Evolutionary conservation across 2,888 invertebrate genomes (phyloP).

Genomic region (Alsophila aescularia): DNA sequence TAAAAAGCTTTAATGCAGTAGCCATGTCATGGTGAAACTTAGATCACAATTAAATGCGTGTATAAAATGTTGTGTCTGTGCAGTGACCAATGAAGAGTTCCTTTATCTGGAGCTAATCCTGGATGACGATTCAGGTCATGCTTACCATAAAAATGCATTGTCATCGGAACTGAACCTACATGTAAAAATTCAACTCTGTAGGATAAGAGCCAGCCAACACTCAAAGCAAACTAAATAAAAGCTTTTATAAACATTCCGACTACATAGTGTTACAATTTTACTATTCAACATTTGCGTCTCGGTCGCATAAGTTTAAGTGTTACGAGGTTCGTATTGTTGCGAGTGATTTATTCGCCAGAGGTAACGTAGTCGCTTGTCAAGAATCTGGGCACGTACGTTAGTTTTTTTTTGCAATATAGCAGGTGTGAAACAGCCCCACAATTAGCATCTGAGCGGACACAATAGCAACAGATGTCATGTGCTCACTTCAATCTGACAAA

Average conservation of each 20-base stretch:
- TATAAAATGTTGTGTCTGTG: too few relatives aligned
- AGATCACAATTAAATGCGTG: too few relatives aligned
- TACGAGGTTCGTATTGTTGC: slow-evolving; percentile 24
- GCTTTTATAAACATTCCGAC: too few relatives aligned
- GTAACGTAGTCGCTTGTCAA: slow-evolving; percentile 25
- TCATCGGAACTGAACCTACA: too few relatives aligned
- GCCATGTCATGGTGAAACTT: too few relatives aligned
- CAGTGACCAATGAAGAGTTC: too few relatives aligned
- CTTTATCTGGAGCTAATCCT: too few relatives aligned
- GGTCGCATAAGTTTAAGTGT: slow-evolving; percentile 19
- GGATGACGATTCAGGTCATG: too few relatives aligned
- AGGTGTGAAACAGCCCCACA: slow-evolving; percentile 57
- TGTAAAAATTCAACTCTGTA: too few relatives aligned
- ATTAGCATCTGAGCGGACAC: slow-evolving; percentile 52
- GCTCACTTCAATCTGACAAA: slow-evolving; percentile 35
- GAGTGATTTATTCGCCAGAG: slow-evolving; percentile 43
- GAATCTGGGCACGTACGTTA: slow-evolving; percentile 52
- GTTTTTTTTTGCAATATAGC: slow-evolving; percentile 57
- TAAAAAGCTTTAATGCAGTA: too few relatives aligned
- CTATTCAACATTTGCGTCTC: slow-evolving; percentile 7
- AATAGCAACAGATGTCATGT: slow-evolving; percentile 51
- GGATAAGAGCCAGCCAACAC: too few relatives aligned
- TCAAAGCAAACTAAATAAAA: not conserved
- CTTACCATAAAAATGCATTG: too few relatives aligned
- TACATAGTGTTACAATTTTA: not conserved